These are phyloP conservation scores for Silurus meridionalis DNA, from an alignment of 2,113 vertebrate genomes.

Conservation along the genomic window DNA sequence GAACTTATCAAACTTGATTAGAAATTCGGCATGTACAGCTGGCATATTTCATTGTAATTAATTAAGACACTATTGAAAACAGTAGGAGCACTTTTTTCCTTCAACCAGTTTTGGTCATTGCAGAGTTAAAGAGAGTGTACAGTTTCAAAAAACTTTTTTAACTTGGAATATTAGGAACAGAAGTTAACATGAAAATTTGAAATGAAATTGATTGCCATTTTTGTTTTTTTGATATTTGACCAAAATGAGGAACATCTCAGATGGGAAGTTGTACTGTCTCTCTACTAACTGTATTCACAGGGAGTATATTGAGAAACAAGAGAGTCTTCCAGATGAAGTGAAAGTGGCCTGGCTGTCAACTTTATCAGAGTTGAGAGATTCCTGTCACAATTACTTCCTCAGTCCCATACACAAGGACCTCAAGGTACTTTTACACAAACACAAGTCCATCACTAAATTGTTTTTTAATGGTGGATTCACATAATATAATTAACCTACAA, in stretches of 20 bases:
- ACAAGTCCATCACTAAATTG: no score
- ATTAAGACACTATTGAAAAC: not conserved
- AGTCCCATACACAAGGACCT: constrained; percentile 67
- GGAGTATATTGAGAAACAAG: constrained; percentile 58
- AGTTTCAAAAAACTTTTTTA: no score
- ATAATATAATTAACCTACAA: no score
- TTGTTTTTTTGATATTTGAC: not conserved
- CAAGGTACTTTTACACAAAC: constrained; percentile 72
- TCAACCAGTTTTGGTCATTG: not conserved
- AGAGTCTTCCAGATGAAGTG: constrained; percentile 40
- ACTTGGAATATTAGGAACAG: no score
- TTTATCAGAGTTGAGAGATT: constrained; percentile 69
- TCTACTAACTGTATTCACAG: constrained; percentile 57
- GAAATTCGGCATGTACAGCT: not conserved
- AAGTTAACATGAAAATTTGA: no score
- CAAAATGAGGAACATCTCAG: not conserved
- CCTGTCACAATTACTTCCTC: constrained; percentile 68
- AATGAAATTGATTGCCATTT: no score
- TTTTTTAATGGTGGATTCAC: no score
- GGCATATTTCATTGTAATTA: not conserved
- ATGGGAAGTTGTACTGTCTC: not conserved
- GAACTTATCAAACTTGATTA: not conserved
- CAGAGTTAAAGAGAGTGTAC: no score
- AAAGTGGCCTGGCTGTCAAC: constrained; percentile 57
- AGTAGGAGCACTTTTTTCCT: not conserved